Percentiles rank a stretch among this genome's conserved stretches.
phyloP scores from a whole-genome alignment of 2,888 invertebrate species.

The Stenoptilia bipunctidactyla region DNA sequence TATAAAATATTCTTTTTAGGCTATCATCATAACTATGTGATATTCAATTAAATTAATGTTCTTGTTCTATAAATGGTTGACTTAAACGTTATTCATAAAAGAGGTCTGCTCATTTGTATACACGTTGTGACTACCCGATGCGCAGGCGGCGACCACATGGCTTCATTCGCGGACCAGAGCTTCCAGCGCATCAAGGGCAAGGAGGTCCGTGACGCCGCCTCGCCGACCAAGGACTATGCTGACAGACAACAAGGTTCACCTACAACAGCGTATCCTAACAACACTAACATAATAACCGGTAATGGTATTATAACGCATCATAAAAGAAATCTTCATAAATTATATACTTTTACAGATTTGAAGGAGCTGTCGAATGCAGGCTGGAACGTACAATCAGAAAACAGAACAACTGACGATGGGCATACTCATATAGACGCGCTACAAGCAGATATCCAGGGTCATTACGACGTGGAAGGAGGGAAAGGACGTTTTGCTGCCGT shows the following conservation, averaged over 20 bases:
- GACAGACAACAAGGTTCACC: slow-evolving; percentile 60
- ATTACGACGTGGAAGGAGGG: slow-evolving; percentile 75
- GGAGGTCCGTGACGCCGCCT: slow-evolving; percentile 83
- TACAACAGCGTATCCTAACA: slow-evolving; percentile 26
- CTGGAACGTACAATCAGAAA: slow-evolving; percentile 77
- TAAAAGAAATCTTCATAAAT: background rate
- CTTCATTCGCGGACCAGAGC: slow-evolving; percentile 81
- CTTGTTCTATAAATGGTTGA: too few species aligned
- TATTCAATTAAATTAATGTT: too few species aligned
- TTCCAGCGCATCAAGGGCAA: slow-evolving; percentile 83
- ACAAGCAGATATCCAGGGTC: slow-evolving; percentile 75
- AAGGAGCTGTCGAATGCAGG: slow-evolving; percentile 68
- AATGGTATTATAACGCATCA: slow-evolving; percentile 16
- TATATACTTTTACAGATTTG: slow-evolving; percentile 42
- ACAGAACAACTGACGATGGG: slow-evolving; percentile 74
- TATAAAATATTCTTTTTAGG: too few species aligned
- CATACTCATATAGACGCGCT: slow-evolving; percentile 72
- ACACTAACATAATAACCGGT: slow-evolving; percentile 54
- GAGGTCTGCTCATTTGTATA: background rate
- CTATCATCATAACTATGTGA: too few species aligned
- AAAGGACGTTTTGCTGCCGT: slow-evolving; percentile 74
- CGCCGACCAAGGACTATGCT: slow-evolving; percentile 75
- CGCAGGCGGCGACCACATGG: slow-evolving; percentile 68
- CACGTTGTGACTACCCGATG: too few species aligned
- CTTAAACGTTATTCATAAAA: background rate